Base-by-base conservation (phyloP, 2,113 vertebrate species). In the Bambusicola thoracicus region DNA sequence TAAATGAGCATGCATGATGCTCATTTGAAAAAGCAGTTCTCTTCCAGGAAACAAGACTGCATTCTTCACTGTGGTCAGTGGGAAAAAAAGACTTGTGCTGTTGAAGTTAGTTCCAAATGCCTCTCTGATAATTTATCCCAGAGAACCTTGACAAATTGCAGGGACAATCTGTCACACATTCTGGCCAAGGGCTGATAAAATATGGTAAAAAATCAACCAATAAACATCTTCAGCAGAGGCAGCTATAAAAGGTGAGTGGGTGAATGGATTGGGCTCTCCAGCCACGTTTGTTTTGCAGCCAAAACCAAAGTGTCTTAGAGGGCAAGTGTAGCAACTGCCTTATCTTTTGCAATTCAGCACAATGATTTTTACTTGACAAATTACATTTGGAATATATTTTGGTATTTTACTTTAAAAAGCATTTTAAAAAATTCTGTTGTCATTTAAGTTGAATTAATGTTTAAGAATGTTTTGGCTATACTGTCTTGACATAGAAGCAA, bases 191-290 rank as follows among this genome's bases (percentile, higher is more conserved):
- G 72, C 1, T 63, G 51, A 66, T 49, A 85, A 58, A 29, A 59
- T 22, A 59, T 6, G 9, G 17, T n/a, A 44, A 86, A 83, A 72
- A 20, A 2, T 30, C 59, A 43, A 36, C 18, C 2, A 1, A 72
- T 14, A 25, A 20, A 76, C 18, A 16, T 72, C 25, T 30, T 72
- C 38, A 53, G 24, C 46, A 55, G 59, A 66, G 46, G 51, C 61
- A 70, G 16, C 55, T 40, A 2, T 1, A 59, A 27, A 17, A 62
- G 38, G 27, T 0, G 0, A 38, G 21, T 8, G 6, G 14, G 20
- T 30, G 55, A 66, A 22, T 1, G 25, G 32, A 30, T 22, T 30
- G 55, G 41, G 20, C 19, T 72, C 81, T 72, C 38, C 34, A 76
- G 19, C 63, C 8, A 3, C 14, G 3, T 29, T 76, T 83, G 51